Evolutionary conservation across 2,113 vertebrate genomes (phyloP), one percentile per base, ranked within the genome.

Genomic region (Rhinoptilus africanus): DNA sequence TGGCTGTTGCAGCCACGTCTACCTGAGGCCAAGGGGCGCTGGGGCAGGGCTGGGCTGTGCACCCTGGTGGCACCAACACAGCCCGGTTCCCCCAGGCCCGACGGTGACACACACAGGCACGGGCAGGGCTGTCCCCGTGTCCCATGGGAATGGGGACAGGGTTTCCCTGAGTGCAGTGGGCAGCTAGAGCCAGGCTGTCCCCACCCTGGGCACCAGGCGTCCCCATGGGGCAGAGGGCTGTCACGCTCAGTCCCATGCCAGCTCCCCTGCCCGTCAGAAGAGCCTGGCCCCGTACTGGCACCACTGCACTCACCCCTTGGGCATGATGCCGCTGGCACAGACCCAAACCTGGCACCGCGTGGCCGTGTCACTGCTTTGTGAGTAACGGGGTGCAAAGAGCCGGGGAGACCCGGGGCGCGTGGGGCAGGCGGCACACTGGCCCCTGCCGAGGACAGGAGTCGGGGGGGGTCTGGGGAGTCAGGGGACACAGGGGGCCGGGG

Each of bases 381-480:
- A 69, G 35, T 71, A 39, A 34, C 3, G 5, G 51, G 50, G 18
- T 53, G 27, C 45, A 66, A 69, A 51, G 35, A 63, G 14, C 13
- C 2, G 5, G 28, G 35, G 53, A 72, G 53, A 34, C 10, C 17
- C 0, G 2, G 24, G 37, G 24, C 7, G 2, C 1, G 0, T 26
- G 43, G 26, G n/a, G 9, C 37, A 30, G 9, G 37, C 8, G 17
- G 39, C 62, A 64, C 53, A 60, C 32, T 3, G 2, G 32, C 66
- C 78, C 18, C 51, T 57, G 51, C 34, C 21, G 20, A 60, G 51
- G 41, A 3, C 12, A 21, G 20, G 35, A 28, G 35, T 12, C 39
- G 35, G 37, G 11, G 27, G 21, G 8, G 4, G 11, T 30, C 6
- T 17, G 43, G 41, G 12, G 43, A 4, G 32, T 20, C 15, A 4